A percentile compares a stretch with the other conserved stretches of the same genome.
Evolutionary conservation across 2,113 vertebrate species (phyloP).

Genomic region (Gnathonemus echidnorhynchus): DNA sequence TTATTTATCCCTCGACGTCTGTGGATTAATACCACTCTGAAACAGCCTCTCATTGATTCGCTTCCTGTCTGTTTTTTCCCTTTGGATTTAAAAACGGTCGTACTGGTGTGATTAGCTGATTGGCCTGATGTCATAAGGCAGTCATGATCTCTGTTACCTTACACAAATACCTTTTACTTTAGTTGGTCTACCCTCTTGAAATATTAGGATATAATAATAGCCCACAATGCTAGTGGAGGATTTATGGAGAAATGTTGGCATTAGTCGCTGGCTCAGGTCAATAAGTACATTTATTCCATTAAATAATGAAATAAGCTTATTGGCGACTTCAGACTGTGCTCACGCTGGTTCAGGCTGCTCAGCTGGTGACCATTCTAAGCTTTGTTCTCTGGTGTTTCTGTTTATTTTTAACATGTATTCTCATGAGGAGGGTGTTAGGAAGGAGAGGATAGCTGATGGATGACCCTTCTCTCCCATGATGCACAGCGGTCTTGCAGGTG

Average conservation of each 20-base stretch:
- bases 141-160: slow-evolving; percentile 19
- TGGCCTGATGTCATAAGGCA: slow-evolving; percentile 20
- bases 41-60: slow-evolving; percentile 49
- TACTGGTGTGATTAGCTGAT: neutral
- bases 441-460: neutral
- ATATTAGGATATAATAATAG: neutral
- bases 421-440: neutral
- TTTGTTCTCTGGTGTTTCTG: neutral
- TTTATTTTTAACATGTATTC: neutral
- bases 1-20: slow-evolving; percentile 9
- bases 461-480: neutral
- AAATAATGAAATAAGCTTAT: neutral
- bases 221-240: neutral
- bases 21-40: neutral
- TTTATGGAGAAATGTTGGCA: neutral
- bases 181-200: neutral
- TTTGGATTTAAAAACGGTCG: neutral
- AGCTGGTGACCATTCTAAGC: neutral
- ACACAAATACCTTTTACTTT: neutral
- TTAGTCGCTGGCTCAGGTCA: neutral
- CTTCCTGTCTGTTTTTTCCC: slow-evolving; percentile 42
- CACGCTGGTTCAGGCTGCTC: neutral
- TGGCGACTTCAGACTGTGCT: neutral
- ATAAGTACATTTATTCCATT: neutral
- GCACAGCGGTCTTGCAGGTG: neutral